phyloP scores from a whole-genome alignment of 2,888 invertebrate species.

The Meliscaeva auricollis region DNA sequence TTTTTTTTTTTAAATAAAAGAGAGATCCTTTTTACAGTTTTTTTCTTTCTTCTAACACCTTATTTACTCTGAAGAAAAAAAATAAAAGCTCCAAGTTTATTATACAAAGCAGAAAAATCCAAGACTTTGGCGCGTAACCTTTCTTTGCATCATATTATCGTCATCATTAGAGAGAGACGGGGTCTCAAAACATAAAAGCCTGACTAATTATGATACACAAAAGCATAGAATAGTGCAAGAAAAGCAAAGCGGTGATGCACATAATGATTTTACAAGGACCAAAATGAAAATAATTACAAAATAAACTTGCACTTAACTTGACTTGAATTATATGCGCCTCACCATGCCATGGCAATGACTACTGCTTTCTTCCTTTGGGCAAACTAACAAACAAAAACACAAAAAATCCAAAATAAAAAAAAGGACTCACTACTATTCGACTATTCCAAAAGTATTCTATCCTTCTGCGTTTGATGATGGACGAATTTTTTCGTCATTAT shows the following conservation, averaged over 20 bases:
- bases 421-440: slow-evolving; percentile 12
- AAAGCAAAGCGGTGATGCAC: slow-evolving; percentile 65
- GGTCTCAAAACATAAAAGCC: slow-evolving; percentile 54
- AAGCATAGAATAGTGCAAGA: slow-evolving; percentile 56
- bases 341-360: slow-evolving; percentile 58
- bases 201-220: slow-evolving; percentile 69
- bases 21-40: slow-evolving; percentile 7
- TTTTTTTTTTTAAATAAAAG: not conserved
- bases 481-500: slow-evolving; percentile 16
- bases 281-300: slow-evolving; percentile 75
- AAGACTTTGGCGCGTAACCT: slow-evolving; percentile 1
- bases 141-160: slow-evolving; percentile 20
- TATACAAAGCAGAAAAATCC: not conserved
- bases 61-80: not conserved
- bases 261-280: slow-evolving; percentile 63
- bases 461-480: slow-evolving; percentile 22
- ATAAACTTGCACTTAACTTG: slow-evolving; percentile 76
- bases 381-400: not conserved
- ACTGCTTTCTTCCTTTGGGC: not conserved
- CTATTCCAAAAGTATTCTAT: slow-evolving; percentile 33
- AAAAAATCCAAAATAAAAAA: slow-evolving; percentile 11
- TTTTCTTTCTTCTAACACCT: slow-evolving; percentile 11
- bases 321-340: slow-evolving; percentile 62
- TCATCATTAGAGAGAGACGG: not conserved
- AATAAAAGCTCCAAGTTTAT: not conserved